Conservation (phyloP, 2,888 invertebrate genomes). For the Cerceris rybyensis region DNA sequence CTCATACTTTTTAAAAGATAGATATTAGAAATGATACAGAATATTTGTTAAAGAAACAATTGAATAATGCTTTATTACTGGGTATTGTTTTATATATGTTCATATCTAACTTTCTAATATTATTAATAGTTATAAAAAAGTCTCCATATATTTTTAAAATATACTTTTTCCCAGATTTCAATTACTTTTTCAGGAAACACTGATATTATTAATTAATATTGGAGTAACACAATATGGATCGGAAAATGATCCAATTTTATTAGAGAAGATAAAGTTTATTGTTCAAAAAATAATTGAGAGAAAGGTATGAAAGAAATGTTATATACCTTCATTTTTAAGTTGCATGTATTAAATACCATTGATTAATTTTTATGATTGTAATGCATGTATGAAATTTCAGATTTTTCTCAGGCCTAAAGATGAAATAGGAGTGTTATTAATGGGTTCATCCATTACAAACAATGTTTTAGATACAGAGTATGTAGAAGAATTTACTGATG, state of each 20-base stretch:
- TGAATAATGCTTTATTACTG: neutral
- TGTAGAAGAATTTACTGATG: slow-evolving; percentile 49
- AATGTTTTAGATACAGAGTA: slow-evolving; percentile 54
- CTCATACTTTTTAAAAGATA: no score
- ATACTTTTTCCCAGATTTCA: neutral
- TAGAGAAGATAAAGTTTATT: slow-evolving; percentile 66
- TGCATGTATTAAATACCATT: neutral
- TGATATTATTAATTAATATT: slow-evolving; percentile 63
- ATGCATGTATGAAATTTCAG: slow-evolving; percentile 43
- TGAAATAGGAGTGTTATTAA: slow-evolving; percentile 64
- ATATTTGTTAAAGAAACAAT: neutral
- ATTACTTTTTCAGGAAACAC: slow-evolving; percentile 53
- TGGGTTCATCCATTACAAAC: slow-evolving; percentile 56
- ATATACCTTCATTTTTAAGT: neutral
- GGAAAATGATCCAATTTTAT: slow-evolving; percentile 39
- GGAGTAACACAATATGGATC: slow-evolving; percentile 45
- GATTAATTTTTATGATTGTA: neutral
- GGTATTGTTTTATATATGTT: neutral
- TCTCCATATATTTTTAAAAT: no score
- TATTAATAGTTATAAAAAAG: no score
- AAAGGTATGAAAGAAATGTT: slow-evolving; percentile 51
- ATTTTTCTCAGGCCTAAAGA: slow-evolving; percentile 70
- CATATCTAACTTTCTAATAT: no score
- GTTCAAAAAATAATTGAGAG: slow-evolving; percentile 56
- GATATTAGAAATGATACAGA: no score